A percentile compares a stretch with the other conserved stretches of the same genome.
Evolutionary conservation across 2,888 invertebrate genomes (phyloP).

Genomic region (Aspidapion aeneum): DNA sequence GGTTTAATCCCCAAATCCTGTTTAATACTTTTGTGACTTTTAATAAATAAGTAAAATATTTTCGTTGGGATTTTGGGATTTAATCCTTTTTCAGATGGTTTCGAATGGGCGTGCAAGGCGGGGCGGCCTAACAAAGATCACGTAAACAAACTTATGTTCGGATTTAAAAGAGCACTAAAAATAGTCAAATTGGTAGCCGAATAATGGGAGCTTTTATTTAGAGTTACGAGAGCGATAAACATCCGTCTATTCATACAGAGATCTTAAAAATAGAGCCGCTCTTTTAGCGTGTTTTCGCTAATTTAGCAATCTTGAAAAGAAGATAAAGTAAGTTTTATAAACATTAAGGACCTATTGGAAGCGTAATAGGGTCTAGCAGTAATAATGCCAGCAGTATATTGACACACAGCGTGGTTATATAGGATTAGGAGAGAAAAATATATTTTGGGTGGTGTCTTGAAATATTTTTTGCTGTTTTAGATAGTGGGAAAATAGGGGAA

Average conservation of each 20-base stretch:
- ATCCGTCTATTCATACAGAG: no score
- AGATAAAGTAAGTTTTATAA: neutral
- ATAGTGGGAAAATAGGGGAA: no score
- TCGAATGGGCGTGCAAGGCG: neutral
- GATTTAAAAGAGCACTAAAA: neutral
- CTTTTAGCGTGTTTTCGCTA: neutral
- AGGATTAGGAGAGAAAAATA: no score
- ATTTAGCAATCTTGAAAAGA: neutral
- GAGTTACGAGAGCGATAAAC: neutral
- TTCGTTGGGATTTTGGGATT: slow-evolving; percentile 19
- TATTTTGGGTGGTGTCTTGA: no score
- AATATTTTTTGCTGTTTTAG: no score
- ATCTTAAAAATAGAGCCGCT: no score
- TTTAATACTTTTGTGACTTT: slow-evolving; percentile 21
- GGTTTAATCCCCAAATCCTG: slow-evolving; percentile 24
- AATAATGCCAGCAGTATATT: no score
- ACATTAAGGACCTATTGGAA: neutral
- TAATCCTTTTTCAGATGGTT: slow-evolving; percentile 19
- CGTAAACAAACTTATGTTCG: neutral
- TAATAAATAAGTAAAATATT: slow-evolving; percentile 25
- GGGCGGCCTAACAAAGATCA: neutral
- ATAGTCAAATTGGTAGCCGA: neutral
- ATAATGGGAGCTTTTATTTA: neutral
- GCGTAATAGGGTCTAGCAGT: neutral
- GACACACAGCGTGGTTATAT: no score